Percentiles rank a stretch among this genome's conserved stretches.
These are phyloP conservation scores for Xyrichtys novacula DNA, from an alignment of 2,797 vertebrate species.

Conservation along the genomic window DNA sequence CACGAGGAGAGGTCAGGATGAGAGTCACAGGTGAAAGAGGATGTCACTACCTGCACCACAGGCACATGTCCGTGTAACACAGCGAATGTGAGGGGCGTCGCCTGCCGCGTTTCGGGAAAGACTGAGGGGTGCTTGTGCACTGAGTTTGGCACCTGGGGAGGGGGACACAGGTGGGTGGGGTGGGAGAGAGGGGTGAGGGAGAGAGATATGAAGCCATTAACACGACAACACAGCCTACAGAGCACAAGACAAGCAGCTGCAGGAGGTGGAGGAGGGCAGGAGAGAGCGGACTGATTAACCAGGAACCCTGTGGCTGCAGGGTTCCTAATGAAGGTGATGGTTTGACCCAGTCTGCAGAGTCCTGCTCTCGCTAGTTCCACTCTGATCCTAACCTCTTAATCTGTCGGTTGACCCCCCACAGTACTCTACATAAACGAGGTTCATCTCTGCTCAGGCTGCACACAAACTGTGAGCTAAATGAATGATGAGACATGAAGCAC, in stretches of 20 bases:
- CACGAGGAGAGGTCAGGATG: slow-evolving; percentile 66
- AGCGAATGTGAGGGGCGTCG: slow-evolving; percentile 98
- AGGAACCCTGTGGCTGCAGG: slow-evolving; percentile 62
- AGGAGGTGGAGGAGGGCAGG: slow-evolving; percentile 39
- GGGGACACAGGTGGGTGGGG: slow-evolving; percentile 76
- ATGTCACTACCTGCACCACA: slow-evolving; percentile 96
- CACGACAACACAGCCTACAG: slow-evolving; percentile 56
- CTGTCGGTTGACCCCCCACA: slow-evolving; percentile 18
- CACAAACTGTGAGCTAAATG: slow-evolving; percentile 18
- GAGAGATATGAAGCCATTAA: slow-evolving; percentile 80
- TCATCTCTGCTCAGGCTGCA: slow-evolving; percentile 27
- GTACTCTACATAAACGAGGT: slow-evolving; percentile 35
- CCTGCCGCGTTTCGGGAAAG: slow-evolving; percentile 98
- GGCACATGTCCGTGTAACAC: slow-evolving; percentile 99
- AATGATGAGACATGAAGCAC: slow-evolving; percentile 41
- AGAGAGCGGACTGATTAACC: slow-evolving; percentile 67
- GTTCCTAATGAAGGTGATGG: slow-evolving; percentile 67
- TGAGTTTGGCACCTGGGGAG: slow-evolving; percentile 97
- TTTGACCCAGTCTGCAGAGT: slow-evolving; percentile 64
- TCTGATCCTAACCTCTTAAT: slow-evolving; percentile 35
- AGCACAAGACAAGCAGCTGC: slow-evolving; percentile 69
- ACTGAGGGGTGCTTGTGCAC: slow-evolving; percentile 99
- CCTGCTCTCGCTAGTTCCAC: slow-evolving; percentile 47
- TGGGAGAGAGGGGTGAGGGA: slow-evolving; percentile 64
- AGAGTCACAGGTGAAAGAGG: no score